Conservation (phyloP, 2,797 vertebrate genomes). For the Coccyzus lansbergi region DNA sequence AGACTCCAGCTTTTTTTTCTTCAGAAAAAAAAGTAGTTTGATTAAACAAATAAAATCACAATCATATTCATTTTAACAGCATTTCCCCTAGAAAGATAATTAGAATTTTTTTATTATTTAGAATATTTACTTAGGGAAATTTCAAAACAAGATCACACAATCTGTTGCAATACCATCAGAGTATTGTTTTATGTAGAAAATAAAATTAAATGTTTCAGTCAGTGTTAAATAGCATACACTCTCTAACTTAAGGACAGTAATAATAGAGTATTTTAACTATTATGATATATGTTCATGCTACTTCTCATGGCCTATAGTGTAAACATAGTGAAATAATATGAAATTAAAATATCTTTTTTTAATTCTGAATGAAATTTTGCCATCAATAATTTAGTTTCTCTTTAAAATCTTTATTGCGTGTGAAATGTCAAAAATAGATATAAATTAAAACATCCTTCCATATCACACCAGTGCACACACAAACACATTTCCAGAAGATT, state of each 20-base stretch:
- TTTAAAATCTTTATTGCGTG: background rate
- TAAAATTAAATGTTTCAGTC: background rate
- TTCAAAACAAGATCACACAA: background rate
- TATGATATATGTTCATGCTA: background rate
- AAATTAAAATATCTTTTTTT: background rate
- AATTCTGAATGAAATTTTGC: background rate
- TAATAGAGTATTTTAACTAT: background rate
- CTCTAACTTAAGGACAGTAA: background rate
- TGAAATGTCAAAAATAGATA: background rate
- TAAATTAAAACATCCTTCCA: background rate
- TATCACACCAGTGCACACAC: background rate
- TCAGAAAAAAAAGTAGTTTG: background rate
- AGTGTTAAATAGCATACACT: background rate
- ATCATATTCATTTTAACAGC: constrained; percentile 17
- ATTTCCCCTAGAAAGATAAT: constrained; percentile 7
- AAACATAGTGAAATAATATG: background rate
- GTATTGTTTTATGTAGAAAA: background rate
- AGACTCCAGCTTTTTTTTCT: background rate
- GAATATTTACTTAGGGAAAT: constrained; percentile 45
- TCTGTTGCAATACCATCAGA: background rate
- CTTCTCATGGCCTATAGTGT: background rate
- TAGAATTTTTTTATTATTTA: background rate
- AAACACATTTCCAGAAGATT: background rate
- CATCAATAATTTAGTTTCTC: background rate
- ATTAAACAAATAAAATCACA: constrained; percentile 42